phyloP scores from a whole-genome alignment of 2,888 invertebrate genomes.

The Standfussiana lucernea region DNA sequence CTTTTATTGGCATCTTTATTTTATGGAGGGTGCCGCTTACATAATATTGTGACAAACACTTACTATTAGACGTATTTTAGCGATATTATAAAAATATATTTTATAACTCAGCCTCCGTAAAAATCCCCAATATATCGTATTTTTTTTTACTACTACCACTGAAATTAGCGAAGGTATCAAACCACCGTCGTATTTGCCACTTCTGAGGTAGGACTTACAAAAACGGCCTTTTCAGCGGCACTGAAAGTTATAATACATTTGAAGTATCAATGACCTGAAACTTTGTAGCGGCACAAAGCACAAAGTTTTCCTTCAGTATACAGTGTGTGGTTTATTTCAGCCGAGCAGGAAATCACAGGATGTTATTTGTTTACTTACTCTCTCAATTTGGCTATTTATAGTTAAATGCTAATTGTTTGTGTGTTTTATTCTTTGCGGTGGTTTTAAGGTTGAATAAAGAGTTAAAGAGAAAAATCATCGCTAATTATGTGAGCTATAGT shows the following conservation, averaged over 20 bases:
- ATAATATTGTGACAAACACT: not conserved
- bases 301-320: conserved; percentile 13
- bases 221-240: not conserved
- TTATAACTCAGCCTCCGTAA: not conserved
- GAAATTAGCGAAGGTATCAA: not conserved
- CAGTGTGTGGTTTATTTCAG: conserved; percentile 59
- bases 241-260: not conserved
- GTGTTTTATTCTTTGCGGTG: not conserved
- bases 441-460: not conserved
- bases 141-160: not conserved
- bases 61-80: no score
- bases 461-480: not conserved
- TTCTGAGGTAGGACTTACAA: not conserved
- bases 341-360: conserved; percentile 57
- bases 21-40: not conserved
- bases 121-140: not conserved
- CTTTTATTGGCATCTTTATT: not conserved
- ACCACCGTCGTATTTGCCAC: not conserved
- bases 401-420: conserved; percentile 8
- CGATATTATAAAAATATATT: not conserved
- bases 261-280: conserved; percentile 33
- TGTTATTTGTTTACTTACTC: conserved; percentile 67
- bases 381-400: conserved; percentile 61
- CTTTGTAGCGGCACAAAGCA: conserved; percentile 20
- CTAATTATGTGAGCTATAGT: no score